These are phyloP conservation scores for Campylomormyrus tamandua DNA, from an alignment of 2,113 vertebrate genomes.

Conservation along the genomic window DNA sequence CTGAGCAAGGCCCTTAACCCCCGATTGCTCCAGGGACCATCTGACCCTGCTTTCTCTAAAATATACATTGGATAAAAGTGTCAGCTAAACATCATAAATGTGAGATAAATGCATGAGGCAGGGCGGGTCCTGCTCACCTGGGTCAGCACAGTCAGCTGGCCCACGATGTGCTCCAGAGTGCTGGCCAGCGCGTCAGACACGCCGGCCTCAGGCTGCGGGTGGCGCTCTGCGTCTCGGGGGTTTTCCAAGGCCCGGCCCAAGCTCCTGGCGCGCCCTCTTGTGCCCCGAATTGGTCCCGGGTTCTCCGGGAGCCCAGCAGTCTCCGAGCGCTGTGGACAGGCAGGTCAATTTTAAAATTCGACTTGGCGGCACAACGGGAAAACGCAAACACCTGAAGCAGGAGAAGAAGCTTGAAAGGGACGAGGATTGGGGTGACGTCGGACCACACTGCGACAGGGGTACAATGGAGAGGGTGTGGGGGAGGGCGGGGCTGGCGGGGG, in stretches of 20 bases:
- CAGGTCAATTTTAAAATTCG: not conserved
- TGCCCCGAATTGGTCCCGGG: slow-evolving; percentile 34
- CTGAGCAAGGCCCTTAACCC: not conserved
- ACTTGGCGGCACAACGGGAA: not conserved
- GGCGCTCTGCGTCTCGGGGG: slow-evolving; percentile 27
- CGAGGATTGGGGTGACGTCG: not conserved
- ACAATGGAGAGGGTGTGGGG: no score
- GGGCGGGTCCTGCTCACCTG: slow-evolving; percentile 63
- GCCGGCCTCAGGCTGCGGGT: slow-evolving; percentile 8
- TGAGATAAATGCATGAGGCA: not conserved
- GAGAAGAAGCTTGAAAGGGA: not conserved
- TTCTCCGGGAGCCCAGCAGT: slow-evolving; percentile 32
- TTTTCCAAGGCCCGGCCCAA: slow-evolving; percentile 25
- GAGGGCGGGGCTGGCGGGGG: not conserved
- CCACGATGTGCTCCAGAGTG: slow-evolving; percentile 85
- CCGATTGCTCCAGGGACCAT: not conserved
- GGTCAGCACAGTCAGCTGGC: slow-evolving; percentile 85
- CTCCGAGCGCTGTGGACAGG: slow-evolving; percentile 38
- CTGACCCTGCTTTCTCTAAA: not conserved
- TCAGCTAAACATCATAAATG: not conserved
- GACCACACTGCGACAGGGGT: not conserved
- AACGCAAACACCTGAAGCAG: not conserved
- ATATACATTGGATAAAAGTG: not conserved
- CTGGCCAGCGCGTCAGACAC: slow-evolving; percentile 56
- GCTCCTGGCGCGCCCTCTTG: slow-evolving; percentile 25